phyloP scores from a whole-genome alignment of 92 coral and sea anemone species.

The Zoanthus gigantus region DNA sequence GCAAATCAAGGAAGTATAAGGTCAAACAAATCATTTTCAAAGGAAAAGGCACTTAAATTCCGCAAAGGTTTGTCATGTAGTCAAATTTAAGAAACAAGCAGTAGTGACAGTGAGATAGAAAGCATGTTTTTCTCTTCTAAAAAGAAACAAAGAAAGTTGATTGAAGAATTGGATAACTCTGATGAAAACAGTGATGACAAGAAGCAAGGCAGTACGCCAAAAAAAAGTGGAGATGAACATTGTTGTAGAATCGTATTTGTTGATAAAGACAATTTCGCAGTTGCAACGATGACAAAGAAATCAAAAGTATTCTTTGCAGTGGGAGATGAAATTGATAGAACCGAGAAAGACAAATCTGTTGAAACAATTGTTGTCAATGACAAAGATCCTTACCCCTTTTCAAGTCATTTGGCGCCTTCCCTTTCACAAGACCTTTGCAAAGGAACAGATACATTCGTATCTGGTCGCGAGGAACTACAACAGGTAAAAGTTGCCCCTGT shows the following conservation, averaged over 20 bases:
- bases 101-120: conserved; percentile 5
- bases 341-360: not conserved
- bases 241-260: not conserved
- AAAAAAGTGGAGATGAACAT: not conserved
- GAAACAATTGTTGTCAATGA: not conserved
- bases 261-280: not conserved
- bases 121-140: not conserved
- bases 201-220: not conserved
- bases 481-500: not conserved
- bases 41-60: not conserved
- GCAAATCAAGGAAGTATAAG: not conserved
- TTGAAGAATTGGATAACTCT: conserved; percentile 10
- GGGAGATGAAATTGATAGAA: not conserved
- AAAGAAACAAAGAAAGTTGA: not conserved
- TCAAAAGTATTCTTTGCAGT: conserved; percentile 18
- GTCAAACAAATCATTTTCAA: not conserved
- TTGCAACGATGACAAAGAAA: conserved; percentile 6
- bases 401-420: not conserved
- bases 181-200: not conserved
- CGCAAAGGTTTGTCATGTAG: not conserved
- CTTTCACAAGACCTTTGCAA: conserved; percentile 10
- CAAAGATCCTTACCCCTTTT: not conserved
- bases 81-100: not conserved
- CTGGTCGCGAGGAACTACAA: conserved; percentile 1
- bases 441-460: conserved; percentile 13